phyloP scores from a whole-genome alignment of 2,113 vertebrate species.

The Poicephalus meyeri region DNA sequence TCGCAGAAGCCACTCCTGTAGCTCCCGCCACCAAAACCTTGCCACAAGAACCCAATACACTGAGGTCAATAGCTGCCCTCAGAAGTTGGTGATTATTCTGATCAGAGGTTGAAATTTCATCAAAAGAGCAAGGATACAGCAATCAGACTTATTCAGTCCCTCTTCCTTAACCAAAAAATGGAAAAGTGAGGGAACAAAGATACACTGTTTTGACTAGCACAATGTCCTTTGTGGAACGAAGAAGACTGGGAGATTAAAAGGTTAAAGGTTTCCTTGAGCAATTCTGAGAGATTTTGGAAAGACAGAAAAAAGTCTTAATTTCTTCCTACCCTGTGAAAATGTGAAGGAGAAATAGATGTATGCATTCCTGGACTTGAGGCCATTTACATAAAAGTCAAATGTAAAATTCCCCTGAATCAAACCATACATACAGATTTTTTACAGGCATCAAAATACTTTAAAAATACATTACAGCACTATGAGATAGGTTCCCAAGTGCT shows the following conservation, averaged over 20 bases:
- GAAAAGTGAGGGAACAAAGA: constrained; percentile 4
- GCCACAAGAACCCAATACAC: neutral
- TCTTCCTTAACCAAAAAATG: neutral
- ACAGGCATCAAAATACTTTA: neutral
- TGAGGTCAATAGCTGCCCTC: neutral
- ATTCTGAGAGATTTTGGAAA: constrained; percentile 5
- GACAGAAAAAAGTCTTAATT: neutral
- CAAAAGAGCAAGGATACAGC: neutral
- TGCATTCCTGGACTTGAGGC: neutral
- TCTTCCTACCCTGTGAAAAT: neutral
- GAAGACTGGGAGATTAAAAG: neutral
- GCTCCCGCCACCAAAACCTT: neutral
- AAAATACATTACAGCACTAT: neutral
- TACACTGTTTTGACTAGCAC: neutral
- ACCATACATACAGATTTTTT: neutral
- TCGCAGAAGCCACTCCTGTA: neutral
- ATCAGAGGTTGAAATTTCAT: constrained; percentile 1
- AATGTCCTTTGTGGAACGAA: neutral
- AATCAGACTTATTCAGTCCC: neutral
- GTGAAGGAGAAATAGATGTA: neutral
- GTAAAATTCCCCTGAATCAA: constrained; percentile 7
- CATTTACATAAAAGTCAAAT: constrained; percentile 28
- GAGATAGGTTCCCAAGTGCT: neutral
- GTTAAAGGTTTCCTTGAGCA: neutral
- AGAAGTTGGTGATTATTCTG: neutral